Conservation (phyloP, 2,113 vertebrate genomes). For the Dasypus novemcinctus region DNA sequence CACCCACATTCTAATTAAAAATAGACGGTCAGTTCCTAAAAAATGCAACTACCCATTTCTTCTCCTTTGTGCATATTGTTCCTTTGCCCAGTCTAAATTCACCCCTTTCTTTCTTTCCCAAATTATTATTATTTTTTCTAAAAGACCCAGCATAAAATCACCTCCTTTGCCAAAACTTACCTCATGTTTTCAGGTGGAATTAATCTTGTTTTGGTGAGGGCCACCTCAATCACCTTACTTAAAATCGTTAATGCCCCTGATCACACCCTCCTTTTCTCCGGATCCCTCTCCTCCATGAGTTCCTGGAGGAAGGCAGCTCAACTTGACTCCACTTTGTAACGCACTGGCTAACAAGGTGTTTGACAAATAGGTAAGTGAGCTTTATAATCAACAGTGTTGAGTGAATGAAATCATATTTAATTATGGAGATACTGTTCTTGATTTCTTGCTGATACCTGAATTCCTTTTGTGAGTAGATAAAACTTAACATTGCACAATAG, state of each 20-base stretch:
- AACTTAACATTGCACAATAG: not conserved
- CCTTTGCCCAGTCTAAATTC: not conserved
- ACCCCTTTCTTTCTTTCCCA: not conserved
- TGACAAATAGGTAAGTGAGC: not conserved
- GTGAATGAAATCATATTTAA: not conserved
- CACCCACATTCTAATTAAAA: not conserved
- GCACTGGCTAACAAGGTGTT: not conserved
- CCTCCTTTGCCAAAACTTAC: not conserved
- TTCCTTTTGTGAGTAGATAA: not conserved
- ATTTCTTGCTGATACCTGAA: not conserved
- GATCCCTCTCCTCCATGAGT: not conserved
- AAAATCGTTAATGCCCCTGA: not conserved
- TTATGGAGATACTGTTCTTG: not conserved
- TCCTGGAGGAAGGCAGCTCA: not conserved
- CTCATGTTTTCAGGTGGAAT: not conserved
- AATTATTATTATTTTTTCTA: not conserved
- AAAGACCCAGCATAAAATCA: not conserved
- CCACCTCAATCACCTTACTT: not conserved
- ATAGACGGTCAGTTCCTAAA: not conserved
- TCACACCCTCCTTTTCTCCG: not conserved
- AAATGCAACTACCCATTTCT: not conserved
- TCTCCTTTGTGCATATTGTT: not conserved
- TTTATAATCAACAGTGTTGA: not conserved
- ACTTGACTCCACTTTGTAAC: not conserved
- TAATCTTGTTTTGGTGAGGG: not conserved